Evolutionary conservation across 1,140 invertebrate genomes (phyloP).

Genomic region (Brachionus sp.): DNA sequence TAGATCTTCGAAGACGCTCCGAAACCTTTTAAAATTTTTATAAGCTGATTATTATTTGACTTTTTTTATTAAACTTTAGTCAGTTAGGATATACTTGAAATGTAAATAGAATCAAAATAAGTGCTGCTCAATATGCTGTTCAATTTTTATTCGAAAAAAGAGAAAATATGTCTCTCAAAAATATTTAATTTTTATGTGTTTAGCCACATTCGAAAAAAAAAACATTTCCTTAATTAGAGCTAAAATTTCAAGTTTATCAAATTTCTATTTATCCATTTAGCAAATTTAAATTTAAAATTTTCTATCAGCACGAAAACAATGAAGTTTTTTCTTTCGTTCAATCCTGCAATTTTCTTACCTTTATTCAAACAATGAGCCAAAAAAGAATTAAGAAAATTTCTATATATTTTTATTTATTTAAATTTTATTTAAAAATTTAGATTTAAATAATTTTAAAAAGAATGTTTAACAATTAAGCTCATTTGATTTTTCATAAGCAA

Average conservation of each 20-base stretch:
- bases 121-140: not conserved
- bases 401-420: constrained; percentile 19
- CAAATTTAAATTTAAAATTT: constrained; percentile 28
- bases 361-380: constrained; percentile 13
- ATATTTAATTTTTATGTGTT: not conserved
- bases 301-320: constrained; percentile 37
- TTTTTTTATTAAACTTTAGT: not conserved
- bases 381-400: constrained; percentile 18
- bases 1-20: too few species aligned
- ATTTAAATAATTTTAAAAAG: constrained; percentile 8
- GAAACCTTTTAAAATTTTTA: too few species aligned
- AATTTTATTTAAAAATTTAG: not conserved
- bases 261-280: not conserved
- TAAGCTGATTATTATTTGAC: too few species aligned
- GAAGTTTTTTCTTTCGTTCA: not conserved
- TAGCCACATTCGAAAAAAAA: not conserved
- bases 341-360: constrained; percentile 1
- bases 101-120: not conserved
- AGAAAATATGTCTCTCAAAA: too few species aligned
- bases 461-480: not conserved
- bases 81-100: not conserved
- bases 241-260: not conserved
- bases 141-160: not conserved
- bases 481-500: not conserved
- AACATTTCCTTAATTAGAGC: not conserved